Percentiles rank a stretch among this genome's conserved stretches.
Evolutionary conservation across 2,888 invertebrate species (phyloP).

Genomic region (Phengaris arion): DNA sequence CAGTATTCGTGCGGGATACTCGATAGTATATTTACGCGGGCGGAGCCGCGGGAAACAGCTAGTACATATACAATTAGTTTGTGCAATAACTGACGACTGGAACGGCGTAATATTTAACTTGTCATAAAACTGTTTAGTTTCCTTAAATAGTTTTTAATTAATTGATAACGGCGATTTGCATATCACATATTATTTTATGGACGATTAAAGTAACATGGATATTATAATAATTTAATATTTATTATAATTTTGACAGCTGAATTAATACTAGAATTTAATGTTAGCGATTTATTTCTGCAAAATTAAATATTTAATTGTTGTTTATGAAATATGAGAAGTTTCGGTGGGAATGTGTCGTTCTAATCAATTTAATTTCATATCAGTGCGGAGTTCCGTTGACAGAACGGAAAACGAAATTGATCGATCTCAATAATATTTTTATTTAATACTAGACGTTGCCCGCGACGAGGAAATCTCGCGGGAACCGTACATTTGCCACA

Average conservation of each 20-base stretch:
- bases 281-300: not conserved
- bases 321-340: not conserved
- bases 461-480: too few species aligned
- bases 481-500: too few species aligned
- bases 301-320: not conserved
- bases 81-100: not conserved
- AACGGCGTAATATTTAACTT: not conserved
- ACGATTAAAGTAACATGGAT: constrained; percentile 9
- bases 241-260: constrained; percentile 27
- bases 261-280: constrained; percentile 2
- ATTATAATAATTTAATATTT: constrained; percentile 14
- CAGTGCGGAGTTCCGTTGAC: not conserved
- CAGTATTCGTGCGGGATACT: too few species aligned
- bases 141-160: constrained; percentile 26
- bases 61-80: not conserved
- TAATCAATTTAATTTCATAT: not conserved
- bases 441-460: not conserved
- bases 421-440: not conserved
- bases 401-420: not conserved
- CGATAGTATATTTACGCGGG: too few species aligned
- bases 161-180: constrained; percentile 19
- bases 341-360: not conserved
- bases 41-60: too few species aligned
- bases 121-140: constrained; percentile 15
- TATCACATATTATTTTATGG: constrained; percentile 12